phyloP scores from a whole-genome alignment of 2,888 invertebrate genomes.

The Spisula subtruncata region DNA sequence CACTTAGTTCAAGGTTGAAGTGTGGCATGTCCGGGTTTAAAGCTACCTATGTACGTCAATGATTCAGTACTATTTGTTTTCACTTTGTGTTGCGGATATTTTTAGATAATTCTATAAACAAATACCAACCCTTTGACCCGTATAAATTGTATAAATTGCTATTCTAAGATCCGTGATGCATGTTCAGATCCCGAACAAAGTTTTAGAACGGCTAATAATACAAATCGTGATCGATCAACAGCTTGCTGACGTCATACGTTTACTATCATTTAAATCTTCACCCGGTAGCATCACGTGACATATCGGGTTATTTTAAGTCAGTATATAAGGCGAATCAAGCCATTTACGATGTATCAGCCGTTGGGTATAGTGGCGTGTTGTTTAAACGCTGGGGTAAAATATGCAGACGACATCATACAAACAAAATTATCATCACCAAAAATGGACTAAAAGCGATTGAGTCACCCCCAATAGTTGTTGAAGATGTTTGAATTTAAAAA shows the following conservation, averaged over 20 bases:
- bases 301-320: constrained; percentile 15
- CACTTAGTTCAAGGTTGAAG: background rate
- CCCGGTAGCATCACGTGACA: background rate
- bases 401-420: background rate
- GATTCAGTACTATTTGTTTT: background rate
- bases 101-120: background rate
- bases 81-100: background rate
- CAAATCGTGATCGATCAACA: constrained; percentile 24
- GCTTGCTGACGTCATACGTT: background rate
- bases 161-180: background rate
- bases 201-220: background rate
- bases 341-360: background rate
- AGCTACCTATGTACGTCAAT: background rate
- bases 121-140: background rate
- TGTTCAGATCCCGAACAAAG: background rate
- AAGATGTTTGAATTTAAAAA: background rate
- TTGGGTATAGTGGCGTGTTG: background rate
- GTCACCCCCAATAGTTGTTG: background rate
- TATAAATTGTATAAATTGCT: background rate
- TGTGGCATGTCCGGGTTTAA: background rate
- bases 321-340: constrained; percentile 21
- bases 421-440: background rate
- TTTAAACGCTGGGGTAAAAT: background rate
- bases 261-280: background rate
- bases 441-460: background rate